Base-by-base conservation (phyloP, 2,113 vertebrate genomes). In the Elachura formosa region DNA sequence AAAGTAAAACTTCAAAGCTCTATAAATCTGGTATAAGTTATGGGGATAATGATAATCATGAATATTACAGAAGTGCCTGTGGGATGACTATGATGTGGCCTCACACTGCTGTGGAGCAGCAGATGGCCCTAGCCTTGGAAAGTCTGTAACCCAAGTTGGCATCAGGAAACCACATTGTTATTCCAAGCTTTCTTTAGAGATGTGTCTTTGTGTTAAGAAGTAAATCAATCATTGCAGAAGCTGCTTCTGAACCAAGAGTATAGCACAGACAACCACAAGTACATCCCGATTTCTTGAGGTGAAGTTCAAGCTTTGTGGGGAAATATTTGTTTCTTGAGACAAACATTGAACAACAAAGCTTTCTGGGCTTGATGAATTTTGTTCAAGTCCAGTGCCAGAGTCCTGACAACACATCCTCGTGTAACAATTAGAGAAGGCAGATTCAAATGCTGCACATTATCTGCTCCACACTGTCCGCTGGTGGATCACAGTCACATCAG, bases 1-100 rank as follows among this genome's bases (percentile, higher is more conserved):
- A 88, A 89, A 85, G 38, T 7, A 93, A 63, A 95, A 90, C 84
- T 88, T 87, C 91, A 93, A 93, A 96, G 78, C 26, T 49, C 72
- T 67, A 12, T 52, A 85, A 73, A 51, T 91, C 62, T 93, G 75
- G 69, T 85, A 46, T 58, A 93, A 91, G 67, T 96, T 95, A 69
- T 33, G 51, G 80, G 83, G 71, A 66, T 85, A 87, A 95, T 61
- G 31, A 31, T 66, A 89, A 87, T 95, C 48, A 49, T 52, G 36
- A n/a, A 72, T 89, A 41, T 87, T 84, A 61, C 36, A 72, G 43
- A 45, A 79, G 78, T 64, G 71, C 58, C 81, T 89, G 74, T 81
- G 54, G 81, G 61, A 29, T 87, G 80, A 43, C 36, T 91, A 29
- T 3, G 2, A 12, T 0, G 0, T 82, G 84, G 45, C 40, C 51